Evolutionary conservation across 2,888 invertebrate species (phyloP).

Genomic region (Drepanosiphum platanoidis): DNA sequence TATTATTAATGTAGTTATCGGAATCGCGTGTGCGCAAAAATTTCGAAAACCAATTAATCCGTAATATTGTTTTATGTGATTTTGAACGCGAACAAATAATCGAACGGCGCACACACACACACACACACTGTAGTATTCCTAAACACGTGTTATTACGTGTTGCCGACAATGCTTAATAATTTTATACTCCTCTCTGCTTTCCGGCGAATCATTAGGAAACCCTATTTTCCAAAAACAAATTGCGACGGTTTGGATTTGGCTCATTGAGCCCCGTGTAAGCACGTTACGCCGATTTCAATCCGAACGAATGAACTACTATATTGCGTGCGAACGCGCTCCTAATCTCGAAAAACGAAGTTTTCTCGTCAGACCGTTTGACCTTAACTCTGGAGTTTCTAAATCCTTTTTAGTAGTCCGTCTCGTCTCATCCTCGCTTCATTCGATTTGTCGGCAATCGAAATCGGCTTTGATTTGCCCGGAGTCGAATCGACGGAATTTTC

Average conservation of each 20-base stretch:
- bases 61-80: background rate
- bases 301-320: background rate
- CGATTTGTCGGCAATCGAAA: slow-evolving; percentile 24
- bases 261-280: slow-evolving; percentile 1
- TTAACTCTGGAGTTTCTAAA: background rate
- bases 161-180: background rate
- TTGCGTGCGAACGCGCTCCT: slow-evolving; percentile 21
- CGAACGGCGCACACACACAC: no score
- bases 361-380: background rate
- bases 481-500: background rate
- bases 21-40: no score
- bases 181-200: background rate
- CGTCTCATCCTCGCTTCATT: slow-evolving; percentile 12
- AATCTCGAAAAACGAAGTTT: slow-evolving; percentile 38
- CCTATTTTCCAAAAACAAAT: background rate
- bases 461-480: background rate
- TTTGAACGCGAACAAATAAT: background rate
- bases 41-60: no score
- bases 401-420: slow-evolving; percentile 32
- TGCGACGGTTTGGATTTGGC: background rate
- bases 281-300: slow-evolving; percentile 17
- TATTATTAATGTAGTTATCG: no score
- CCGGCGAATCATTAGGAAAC: background rate
- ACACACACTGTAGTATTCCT: no score
- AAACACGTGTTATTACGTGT: background rate